Evolutionary conservation across 2,797 vertebrate genomes (phyloP).

Genomic region (Diplodus puntazzo): DNA sequence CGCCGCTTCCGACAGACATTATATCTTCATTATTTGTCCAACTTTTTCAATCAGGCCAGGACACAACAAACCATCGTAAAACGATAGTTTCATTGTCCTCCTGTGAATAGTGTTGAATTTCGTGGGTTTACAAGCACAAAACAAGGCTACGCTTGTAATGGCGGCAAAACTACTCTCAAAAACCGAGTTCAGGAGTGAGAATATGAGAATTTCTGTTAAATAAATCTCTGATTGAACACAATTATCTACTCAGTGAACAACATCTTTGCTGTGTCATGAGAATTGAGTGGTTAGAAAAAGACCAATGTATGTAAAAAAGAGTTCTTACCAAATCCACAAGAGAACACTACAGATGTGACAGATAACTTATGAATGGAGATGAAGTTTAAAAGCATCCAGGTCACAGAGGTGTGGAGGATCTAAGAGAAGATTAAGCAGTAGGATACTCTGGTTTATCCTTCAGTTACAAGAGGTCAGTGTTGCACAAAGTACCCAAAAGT

Average conservation of each 20-base stretch:
- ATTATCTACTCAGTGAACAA: not conserved
- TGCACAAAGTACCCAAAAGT: too few species aligned
- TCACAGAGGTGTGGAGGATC: not conserved
- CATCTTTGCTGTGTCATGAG: not conserved
- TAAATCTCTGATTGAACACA: not conserved
- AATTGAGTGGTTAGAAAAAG: not conserved
- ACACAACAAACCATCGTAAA: slow-evolving; percentile 26
- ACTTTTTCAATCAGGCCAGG: slow-evolving; percentile 32
- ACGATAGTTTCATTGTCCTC: slow-evolving; percentile 37
- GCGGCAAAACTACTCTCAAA: not conserved
- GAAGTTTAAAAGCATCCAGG: slow-evolving; percentile 23
- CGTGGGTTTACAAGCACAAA: slow-evolving; percentile 18
- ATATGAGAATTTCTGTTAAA: not conserved
- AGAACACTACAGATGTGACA: slow-evolving; percentile 21
- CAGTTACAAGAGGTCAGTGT: too few species aligned
- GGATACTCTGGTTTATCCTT: not conserved
- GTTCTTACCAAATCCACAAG: slow-evolving; percentile 12
- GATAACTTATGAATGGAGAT: slow-evolving; percentile 12
- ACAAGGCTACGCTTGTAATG: not conserved
- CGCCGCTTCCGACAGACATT: too few species aligned
- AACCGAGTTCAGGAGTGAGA: fast-evolving
- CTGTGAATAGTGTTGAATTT: slow-evolving; percentile 60
- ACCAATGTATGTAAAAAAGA: slow-evolving; percentile 5
- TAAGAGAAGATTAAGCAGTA: slow-evolving; percentile 30
- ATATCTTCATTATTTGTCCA: not conserved